Conservation (phyloP, 2,797 vertebrate genomes). For the Pteropus rufus region DNA sequence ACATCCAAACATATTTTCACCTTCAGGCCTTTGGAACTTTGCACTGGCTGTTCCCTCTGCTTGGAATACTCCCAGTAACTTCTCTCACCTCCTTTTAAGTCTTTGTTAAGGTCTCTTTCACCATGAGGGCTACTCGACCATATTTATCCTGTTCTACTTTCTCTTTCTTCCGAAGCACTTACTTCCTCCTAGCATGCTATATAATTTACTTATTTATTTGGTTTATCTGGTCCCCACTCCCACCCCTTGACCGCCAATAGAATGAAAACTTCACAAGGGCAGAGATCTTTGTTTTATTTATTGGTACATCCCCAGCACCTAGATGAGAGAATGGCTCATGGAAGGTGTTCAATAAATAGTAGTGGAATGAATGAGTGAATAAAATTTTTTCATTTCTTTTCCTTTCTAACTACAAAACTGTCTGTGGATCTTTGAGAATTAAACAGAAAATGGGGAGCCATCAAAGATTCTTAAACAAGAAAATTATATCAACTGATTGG, state of each 20-base stretch:
- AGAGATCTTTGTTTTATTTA: not conserved
- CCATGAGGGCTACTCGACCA: not conserved
- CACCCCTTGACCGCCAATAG: not conserved
- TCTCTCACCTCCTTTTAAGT: not conserved
- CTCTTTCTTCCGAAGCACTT: not conserved
- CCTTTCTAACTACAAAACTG: not conserved
- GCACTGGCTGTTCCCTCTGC: not conserved
- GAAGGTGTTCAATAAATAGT: not conserved
- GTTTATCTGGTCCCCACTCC: not conserved
- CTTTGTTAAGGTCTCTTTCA: not conserved
- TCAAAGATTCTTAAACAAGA: not conserved
- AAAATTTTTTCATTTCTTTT: not conserved
- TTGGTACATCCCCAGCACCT: not conserved
- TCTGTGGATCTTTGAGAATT: not conserved
- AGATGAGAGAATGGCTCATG: not conserved
- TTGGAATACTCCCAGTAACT: not conserved
- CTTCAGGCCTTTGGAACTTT: not conserved
- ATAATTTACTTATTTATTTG: not conserved
- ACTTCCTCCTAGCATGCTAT: not conserved
- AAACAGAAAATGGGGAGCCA: constrained; percentile 38
- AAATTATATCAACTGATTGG: not conserved
- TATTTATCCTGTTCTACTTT: not conserved
- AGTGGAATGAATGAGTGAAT: not conserved
- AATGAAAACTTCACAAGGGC: not conserved
- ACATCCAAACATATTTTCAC: not conserved